Conservation (phyloP, 2,888 invertebrate genomes). For the Platypus cylindrus region DNA sequence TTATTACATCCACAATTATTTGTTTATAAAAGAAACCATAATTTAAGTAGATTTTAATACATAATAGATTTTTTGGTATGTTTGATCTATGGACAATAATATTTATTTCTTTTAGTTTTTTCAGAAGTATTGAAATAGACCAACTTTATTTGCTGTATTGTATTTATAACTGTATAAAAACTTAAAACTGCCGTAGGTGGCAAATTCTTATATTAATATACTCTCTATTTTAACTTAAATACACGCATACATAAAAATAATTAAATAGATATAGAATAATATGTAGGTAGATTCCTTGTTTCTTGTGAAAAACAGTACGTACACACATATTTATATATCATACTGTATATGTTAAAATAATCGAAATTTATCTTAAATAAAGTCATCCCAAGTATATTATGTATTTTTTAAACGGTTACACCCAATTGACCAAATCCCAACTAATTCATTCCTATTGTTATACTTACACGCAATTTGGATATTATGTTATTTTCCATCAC, state of each 20-base stretch:
- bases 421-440: too few relatives aligned
- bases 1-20: slow-evolving; percentile 4
- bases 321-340: slow-evolving; percentile 8
- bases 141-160: not conserved
- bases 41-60: slow-evolving; percentile 8
- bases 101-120: slow-evolving; percentile 11
- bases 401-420: too few relatives aligned
- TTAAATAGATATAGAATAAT: too few relatives aligned
- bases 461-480: too few relatives aligned
- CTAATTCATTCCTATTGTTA: too few relatives aligned
- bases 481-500: too few relatives aligned
- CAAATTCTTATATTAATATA: slow-evolving; percentile 3
- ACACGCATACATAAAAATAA: too few relatives aligned
- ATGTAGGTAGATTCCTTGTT: not conserved
- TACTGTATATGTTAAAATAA: slow-evolving; percentile 11
- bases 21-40: slow-evolving; percentile 5
- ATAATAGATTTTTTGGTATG: slow-evolving; percentile 10
- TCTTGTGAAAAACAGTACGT: slow-evolving; percentile 7
- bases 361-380: slow-evolving; percentile 10
- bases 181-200: slow-evolving; percentile 8
- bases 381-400: too few relatives aligned
- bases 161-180: slow-evolving; percentile 2
- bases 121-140: slow-evolving; percentile 5
- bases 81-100: slow-evolving; percentile 15
- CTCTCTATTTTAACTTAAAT: not conserved